phyloP scores from a whole-genome alignment of 2,113 vertebrate genomes.

The Proterorhinus semilunaris region DNA sequence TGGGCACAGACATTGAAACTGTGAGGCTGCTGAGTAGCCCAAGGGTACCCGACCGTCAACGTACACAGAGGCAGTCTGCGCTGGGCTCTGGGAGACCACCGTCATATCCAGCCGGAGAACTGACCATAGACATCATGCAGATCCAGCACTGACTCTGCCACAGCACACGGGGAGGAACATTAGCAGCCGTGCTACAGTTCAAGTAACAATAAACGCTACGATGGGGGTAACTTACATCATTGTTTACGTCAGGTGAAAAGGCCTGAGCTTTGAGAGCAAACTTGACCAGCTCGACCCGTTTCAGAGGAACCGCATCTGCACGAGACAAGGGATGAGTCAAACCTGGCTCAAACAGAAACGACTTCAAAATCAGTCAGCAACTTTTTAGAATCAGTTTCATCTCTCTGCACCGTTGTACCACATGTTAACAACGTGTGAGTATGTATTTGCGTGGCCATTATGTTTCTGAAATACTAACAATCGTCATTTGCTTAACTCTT shows the following conservation, averaged over 20 bases:
- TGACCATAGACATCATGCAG: slow-evolving; percentile 44
- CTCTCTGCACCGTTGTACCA: too few relatives aligned
- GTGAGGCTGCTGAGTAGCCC: too few relatives aligned
- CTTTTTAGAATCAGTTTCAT: too few relatives aligned
- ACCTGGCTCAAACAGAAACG: too few relatives aligned
- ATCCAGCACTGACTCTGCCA: slow-evolving; percentile 60
- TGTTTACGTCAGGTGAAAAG: slow-evolving; percentile 43
- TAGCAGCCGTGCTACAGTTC: too few relatives aligned
- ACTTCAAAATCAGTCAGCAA: too few relatives aligned
- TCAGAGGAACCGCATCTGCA: slow-evolving; percentile 52
- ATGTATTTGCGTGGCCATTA: too few relatives aligned
- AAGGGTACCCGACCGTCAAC: neutral
- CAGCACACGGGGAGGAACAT: neutral
- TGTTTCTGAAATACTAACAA: too few relatives aligned
- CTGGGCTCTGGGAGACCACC: slow-evolving; percentile 30
- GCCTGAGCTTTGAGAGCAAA: slow-evolving; percentile 64
- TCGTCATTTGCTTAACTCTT: too few relatives aligned
- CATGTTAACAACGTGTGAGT: too few relatives aligned
- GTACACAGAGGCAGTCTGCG: slow-evolving; percentile 42
- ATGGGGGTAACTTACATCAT: slow-evolving; percentile 58
- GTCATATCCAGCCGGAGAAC: slow-evolving; percentile 2
- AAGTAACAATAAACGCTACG: too few relatives aligned
- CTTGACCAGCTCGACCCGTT: slow-evolving; percentile 55
- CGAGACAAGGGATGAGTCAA: neutral
- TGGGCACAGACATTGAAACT: too few relatives aligned